These are phyloP conservation scores for Hoplostethus mediterraneus DNA, from an alignment of 2,797 vertebrate species.

Conservation along the genomic window DNA sequence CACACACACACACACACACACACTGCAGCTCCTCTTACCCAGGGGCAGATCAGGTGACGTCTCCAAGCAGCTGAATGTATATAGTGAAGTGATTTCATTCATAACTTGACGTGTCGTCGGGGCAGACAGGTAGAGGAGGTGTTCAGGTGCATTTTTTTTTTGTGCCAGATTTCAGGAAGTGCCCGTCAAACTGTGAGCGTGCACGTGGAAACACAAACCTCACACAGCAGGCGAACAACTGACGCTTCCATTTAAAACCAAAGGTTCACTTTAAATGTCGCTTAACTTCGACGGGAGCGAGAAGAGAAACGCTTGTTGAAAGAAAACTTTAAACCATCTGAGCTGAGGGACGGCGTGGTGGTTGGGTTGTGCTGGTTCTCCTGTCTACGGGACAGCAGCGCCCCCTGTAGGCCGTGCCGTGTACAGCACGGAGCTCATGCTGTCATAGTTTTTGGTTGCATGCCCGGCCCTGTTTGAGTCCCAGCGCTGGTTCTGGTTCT, in stretches of 20 bases:
- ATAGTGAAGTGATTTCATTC: conserved; percentile 40
- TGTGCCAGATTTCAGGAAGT: conserved; percentile 24
- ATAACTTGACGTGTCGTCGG: conserved; percentile 42
- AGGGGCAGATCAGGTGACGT: conserved; percentile 51
- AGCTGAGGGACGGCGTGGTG: neutral
- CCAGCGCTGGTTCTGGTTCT: too few relatives aligned
- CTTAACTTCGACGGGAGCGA: neutral
- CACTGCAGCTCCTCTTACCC: conserved; percentile 28
- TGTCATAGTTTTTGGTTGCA: too few relatives aligned
- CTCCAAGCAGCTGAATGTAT: conserved; percentile 24
- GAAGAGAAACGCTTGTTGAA: neutral
- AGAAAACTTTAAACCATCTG: neutral
- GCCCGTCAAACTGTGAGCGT: conserved; percentile 15
- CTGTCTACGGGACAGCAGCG: conserved; percentile 24
- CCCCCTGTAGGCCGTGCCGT: conserved; percentile 31
- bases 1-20: neutral
- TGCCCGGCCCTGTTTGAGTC: too few relatives aligned
- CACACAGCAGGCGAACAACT: neutral
- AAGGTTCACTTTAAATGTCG: neutral
- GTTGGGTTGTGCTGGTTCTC: neutral
- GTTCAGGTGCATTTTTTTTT: conserved; percentile 29
- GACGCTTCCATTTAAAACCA: conserved; percentile 4
- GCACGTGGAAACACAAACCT: neutral
- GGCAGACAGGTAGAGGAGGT: conserved; percentile 8
- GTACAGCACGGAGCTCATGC: neutral